Evolutionary conservation across 2,113 vertebrate genomes (phyloP), one percentile per base, ranked within the genome.

Genomic region (Catharus bicknelli): DNA sequence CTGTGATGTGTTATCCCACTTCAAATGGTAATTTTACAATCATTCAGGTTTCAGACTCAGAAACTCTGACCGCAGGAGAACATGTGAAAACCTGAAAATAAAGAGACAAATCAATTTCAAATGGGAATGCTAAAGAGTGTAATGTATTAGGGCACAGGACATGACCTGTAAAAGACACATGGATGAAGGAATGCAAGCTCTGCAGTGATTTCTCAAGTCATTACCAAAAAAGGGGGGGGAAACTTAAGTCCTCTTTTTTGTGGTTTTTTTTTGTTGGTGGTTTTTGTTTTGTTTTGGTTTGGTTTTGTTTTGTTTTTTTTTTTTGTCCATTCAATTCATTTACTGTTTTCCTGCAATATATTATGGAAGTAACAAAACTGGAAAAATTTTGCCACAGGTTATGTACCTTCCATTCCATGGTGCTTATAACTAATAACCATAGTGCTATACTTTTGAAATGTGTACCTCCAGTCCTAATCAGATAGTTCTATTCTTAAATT

Each of bases 41-140:
- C 42, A 69, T 58, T 80, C 34, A 29, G 7, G 40, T 61, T 78
- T 73, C 27, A 57, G 8, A 48, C 29, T 69, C 13, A 72, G 83
- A 57, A 88, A 76, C 2, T 90, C 61, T 53, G 55, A 51, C 38
- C 77, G 36, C 42, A 73, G 40, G 10, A 90, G 29, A 73, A 57
- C 26, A 32, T 43, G 40, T 72, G 45, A 75, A 93, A 87, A 89
- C 32, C 11, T 43, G 32, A 94, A 96, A 86, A 86, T 61, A 95
- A 76, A 78, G 73, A 92, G 12, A 80, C 17, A 69, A 83, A 88
- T 79, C 20, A 18, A 42, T 86, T 95, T 93, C 38, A 79, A 51
- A 77, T 72, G 38, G n/a, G n/a, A 92, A 61, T 86, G 36, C 42
- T 68, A 83, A 67, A 77, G 42, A 32, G 5, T 88, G 14, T 55